phyloP scores from a whole-genome alignment of 2,113 vertebrate species.

The Sinocyclocheilus anshuiensis region DNA sequence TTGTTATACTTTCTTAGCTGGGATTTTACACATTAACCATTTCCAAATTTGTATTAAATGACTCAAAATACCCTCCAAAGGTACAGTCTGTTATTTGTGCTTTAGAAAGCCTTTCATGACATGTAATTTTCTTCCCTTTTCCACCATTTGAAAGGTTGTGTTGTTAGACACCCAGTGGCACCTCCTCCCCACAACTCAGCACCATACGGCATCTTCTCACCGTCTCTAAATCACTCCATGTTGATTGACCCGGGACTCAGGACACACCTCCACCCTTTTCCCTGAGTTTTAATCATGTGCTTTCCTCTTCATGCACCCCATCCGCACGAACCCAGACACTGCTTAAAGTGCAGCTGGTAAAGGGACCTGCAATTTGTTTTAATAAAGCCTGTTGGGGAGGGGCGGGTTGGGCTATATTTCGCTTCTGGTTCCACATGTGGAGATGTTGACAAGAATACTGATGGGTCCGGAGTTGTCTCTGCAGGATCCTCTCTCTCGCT shows the following conservation, averaged over 20 bases:
- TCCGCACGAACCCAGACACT: constrained; percentile 50
- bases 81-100: not conserved
- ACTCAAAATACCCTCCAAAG: not conserved
- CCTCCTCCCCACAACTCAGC: constrained; percentile 39
- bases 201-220: constrained; percentile 41
- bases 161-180: constrained; percentile 51
- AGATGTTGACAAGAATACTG: constrained; percentile 75
- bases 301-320: constrained; percentile 34
- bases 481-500: constrained; percentile 38
- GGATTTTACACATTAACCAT: not conserved
- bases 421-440: constrained; percentile 67
- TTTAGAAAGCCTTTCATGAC: constrained; percentile 4
- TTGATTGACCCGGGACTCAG: constrained; percentile 72
- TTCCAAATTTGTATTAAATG: not conserved
- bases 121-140: constrained; percentile 36
- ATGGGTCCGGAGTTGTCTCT: constrained; percentile 60
- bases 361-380: constrained; percentile 69
- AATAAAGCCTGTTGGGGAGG: constrained; percentile 63
- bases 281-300: constrained; percentile 69
- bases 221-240: constrained; percentile 69
- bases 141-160: constrained; percentile 60
- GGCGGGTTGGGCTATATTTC: constrained; percentile 54
- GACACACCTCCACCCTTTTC: constrained; percentile 69
- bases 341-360: constrained; percentile 67
- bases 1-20: not conserved